Conservation (phyloP, 2,797 vertebrate genomes). For the Sebastes vulpes region DNA sequence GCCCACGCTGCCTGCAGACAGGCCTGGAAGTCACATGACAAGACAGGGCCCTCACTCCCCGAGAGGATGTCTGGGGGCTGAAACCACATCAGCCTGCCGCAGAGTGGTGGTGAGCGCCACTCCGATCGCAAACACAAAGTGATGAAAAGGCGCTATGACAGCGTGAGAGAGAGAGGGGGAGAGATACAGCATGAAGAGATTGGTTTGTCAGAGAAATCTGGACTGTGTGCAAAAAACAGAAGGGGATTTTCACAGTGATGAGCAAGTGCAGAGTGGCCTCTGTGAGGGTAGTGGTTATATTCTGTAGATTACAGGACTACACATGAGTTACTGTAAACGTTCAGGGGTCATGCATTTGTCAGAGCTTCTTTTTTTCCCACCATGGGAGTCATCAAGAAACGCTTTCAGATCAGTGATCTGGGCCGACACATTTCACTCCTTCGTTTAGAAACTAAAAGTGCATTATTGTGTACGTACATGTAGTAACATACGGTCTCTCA, state of each 20-base stretch:
- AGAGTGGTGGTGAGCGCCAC: constrained; percentile 42
- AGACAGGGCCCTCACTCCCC: constrained; percentile 28
- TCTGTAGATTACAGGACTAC: constrained; percentile 24
- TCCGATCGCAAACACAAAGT: constrained; percentile 53
- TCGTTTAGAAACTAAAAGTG: not conserved
- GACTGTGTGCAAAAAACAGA: constrained; percentile 8
- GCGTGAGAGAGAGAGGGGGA: constrained; percentile 32
- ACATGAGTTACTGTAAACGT: not conserved
- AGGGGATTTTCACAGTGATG: constrained; percentile 20
- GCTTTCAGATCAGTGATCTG: not conserved
- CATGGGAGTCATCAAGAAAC: not conserved
- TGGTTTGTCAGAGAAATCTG: constrained; percentile 16
- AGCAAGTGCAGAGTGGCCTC: constrained; percentile 5
- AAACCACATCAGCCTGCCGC: constrained; percentile 61
- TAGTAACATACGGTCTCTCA: not conserved
- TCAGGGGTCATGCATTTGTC: not conserved
- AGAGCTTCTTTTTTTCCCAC: not conserved
- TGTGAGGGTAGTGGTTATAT: constrained; percentile 24
- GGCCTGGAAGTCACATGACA: constrained; percentile 61
- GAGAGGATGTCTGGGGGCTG: constrained; percentile 51
- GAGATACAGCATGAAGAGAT: constrained; percentile 21
- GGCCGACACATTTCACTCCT: not conserved
- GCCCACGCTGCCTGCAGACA: constrained; percentile 57
- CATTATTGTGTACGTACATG: not conserved
- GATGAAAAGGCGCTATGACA: constrained; percentile 51